Percentiles rank a stretch among this genome's conserved stretches.
These are phyloP conservation scores for Atopsyche davidsoni DNA, from an alignment of 1,140 invertebrate genomes.

Conservation along the genomic window DNA sequence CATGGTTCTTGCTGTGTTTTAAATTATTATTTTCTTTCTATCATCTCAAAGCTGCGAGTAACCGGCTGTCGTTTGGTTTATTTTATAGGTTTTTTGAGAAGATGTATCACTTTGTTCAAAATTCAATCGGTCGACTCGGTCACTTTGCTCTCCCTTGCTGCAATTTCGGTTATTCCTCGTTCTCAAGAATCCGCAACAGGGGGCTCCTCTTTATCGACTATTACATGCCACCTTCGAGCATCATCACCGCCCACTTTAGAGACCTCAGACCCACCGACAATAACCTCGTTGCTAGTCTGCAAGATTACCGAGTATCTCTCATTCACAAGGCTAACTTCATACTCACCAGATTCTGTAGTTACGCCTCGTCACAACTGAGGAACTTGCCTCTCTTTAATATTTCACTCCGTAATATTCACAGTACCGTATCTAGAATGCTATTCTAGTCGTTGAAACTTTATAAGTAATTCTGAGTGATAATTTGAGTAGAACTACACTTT, in stretches of 20 bases:
- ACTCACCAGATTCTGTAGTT: neutral
- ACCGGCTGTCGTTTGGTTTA: too few relatives aligned
- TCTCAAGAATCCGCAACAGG: neutral
- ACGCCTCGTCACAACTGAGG: conserved; percentile 1
- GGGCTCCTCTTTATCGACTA: conserved; percentile 9
- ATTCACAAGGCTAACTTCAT: conserved; percentile 1
- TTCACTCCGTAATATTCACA: conserved; percentile 1
- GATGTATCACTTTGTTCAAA: conserved; percentile 17
- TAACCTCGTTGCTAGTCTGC: too few relatives aligned
- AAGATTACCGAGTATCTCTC: neutral
- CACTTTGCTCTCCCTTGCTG: conserved; percentile 1
- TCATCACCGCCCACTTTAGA: conserved; percentile 2
- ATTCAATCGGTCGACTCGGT: conserved; percentile 3
- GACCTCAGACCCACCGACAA: conserved; percentile 6
- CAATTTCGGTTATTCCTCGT: neutral
- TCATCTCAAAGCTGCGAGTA: too few relatives aligned
- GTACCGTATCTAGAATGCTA: conserved; percentile 1
- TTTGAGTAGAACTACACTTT: too few relatives aligned
- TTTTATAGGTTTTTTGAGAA: conserved; percentile 26
- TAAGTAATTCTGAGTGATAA: too few relatives aligned
- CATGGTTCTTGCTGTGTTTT: neutral
- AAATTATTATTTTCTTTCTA: neutral
- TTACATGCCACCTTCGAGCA: conserved; percentile 1
- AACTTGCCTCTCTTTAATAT: conserved; percentile 11
- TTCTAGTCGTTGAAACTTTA: conserved; percentile 7